Base-by-base conservation (phyloP, 35 echinoderm and acorn worm species). In the Holothuria glaberrima region DNA sequence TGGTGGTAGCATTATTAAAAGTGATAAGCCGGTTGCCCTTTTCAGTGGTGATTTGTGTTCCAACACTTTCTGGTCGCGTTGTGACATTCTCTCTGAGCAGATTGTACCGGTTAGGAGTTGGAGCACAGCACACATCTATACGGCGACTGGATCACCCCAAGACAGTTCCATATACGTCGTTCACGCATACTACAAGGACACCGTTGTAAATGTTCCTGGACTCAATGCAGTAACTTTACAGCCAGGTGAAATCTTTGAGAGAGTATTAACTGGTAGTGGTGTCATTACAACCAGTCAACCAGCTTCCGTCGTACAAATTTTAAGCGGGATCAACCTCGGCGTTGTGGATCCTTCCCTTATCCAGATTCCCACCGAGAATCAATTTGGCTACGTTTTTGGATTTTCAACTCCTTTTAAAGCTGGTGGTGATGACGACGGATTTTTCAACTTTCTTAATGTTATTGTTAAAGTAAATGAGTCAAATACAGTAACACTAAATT, bases 91-190 rank as follows among this genome's bases (percentile, higher is more conserved):
- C 7, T 76, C 48, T 0, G 91, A 93, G 46, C 91, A 93, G 63
- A n/a, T 89, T 10, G 25, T 93, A 35, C 91, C 91, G 13, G 75
- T 93, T 0, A 68, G 71, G 29, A 89, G 86, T 71, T 93, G 86
- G 91, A 86, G 91, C 12, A 62, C 64, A 35, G 34, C 67, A 86
- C 88, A 94, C 45, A 90, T 94, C 19, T 94, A 86, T 78, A 94
- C 88, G 30, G 48, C 80, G 54, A 60, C 67, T 21, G 50, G 70
- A 73, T 46, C 35, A 6, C 66, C 30, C 0, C 1, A 61, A 14
- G 80, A 61, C 18, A 52, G n/a, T 28, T 87, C 85, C 21, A 31
- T 59, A 17, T 93, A 93, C 52, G 38, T 38, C 38, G 82, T 93
- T 36, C 46, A 68, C 25, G 91, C 75, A 5, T 89, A 82, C 59